These are phyloP conservation scores for Hippocampus abdominalis DNA, from an alignment of 2,113 vertebrate genomes.

Conservation along the genomic window DNA sequence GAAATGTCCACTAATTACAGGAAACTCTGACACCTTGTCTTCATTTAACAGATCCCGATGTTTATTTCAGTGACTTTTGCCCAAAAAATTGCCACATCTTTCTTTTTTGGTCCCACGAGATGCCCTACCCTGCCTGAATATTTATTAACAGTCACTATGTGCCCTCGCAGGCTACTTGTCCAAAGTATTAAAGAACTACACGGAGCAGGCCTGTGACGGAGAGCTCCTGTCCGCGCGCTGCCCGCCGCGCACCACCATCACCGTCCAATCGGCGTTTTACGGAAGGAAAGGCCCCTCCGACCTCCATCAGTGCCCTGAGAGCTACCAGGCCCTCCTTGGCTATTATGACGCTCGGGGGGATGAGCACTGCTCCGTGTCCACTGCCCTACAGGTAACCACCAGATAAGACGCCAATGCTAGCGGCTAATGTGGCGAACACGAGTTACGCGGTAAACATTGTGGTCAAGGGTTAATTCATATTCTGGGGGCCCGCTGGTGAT, in stretches of 20 bases:
- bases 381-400: slow-evolving; percentile 80
- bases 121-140: background rate
- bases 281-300: slow-evolving; percentile 75
- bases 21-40: too few relatives aligned
- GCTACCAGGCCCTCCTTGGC: slow-evolving; percentile 66
- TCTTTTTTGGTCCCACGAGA: too few relatives aligned
- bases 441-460: slow-evolving; percentile 6
- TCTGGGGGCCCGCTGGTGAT: slow-evolving; percentile 42
- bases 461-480: slow-evolving; percentile 36
- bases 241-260: slow-evolving; percentile 86
- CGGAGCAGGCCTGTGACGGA: slow-evolving; percentile 83
- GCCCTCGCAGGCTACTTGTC: slow-evolving; percentile 78
- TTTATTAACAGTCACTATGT: slow-evolving; percentile 7
- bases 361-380: slow-evolving; percentile 80
- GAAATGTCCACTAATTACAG: too few relatives aligned
- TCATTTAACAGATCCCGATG: too few relatives aligned
- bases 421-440: too few relatives aligned
- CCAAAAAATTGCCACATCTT: too few relatives aligned
- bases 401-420: too few relatives aligned
- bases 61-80: too few relatives aligned
- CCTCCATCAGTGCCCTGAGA: slow-evolving; percentile 74
- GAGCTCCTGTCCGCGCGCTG: slow-evolving; percentile 81
- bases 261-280: slow-evolving; percentile 87
- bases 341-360: slow-evolving; percentile 67
- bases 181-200: slow-evolving; percentile 83